Evolutionary conservation across 2,797 vertebrate genomes (phyloP), one percentile per base, ranked within the genome.

Genomic region (Propithecus perrieri): DNA sequence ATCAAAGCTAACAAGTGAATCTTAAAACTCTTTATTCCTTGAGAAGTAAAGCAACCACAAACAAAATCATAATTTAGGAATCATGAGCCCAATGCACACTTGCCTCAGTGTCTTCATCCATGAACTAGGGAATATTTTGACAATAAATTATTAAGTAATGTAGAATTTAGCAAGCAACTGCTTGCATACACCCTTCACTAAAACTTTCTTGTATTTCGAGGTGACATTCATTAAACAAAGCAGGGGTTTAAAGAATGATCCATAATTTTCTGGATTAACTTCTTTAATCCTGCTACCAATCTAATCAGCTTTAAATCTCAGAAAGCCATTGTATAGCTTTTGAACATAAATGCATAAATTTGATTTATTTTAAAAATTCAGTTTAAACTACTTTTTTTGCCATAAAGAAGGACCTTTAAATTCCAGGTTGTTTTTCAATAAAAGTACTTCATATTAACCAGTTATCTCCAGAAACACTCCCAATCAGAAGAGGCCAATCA

Each of bases 331-430:
- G 46, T 12, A 61, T 8, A 85, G 18, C 15, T 87, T 91, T 72
- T 93, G 43, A 96, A 74, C 75, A 63, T 30, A 86, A 91, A 93
- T 85, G 28, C 18, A 67, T 72, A 91, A 15, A 72, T 61, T 72
- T 81, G 22, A 69, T 53, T 90, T 63, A 65, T n/a, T 92, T 89
- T 83, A n/a, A 87, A 96, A 87, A 80, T 85, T 76, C 59, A 69
- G 22, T 69, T 84, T 87, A 76, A 92, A 84, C 69, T 57, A 93
- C 28, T 78, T 8, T 61, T 76, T 65, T 18, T 72, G 12, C n/a
- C 46, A 89, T 75, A 43, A 69, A 90, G 33, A 84, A n/a, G 55
- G 24, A 33, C 14, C 18, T 96, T 93, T 43, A 86, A 95, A 85
- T 83, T 95, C 30, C 48, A 78, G 2, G n/a, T n/a, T 83, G 55